Conservation (phyloP, 2,113 vertebrate genomes). For the Hippocampus mohnikei region DNA sequence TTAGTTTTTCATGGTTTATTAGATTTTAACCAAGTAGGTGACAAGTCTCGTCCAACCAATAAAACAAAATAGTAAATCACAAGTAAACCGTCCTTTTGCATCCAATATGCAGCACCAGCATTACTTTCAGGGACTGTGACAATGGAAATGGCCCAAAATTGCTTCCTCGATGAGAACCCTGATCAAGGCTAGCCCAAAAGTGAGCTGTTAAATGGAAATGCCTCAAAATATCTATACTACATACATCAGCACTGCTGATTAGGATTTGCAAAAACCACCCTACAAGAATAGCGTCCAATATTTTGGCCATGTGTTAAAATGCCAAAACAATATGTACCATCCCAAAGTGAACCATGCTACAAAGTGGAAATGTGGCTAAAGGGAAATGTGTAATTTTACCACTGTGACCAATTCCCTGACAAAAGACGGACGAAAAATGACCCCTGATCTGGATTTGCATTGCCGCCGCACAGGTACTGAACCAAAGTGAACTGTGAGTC, state of each 20-base stretch:
- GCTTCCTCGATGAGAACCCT: too few species aligned
- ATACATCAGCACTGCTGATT: background rate
- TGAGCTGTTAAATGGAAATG: too few species aligned
- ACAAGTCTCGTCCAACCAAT: background rate
- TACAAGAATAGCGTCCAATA: background rate
- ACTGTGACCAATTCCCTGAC: background rate
- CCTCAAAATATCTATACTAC: background rate
- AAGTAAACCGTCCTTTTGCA: background rate
- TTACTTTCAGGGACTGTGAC: background rate
- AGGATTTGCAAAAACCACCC: background rate
- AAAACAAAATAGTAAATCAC: background rate
- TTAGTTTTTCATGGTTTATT: background rate
- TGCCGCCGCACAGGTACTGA: background rate
- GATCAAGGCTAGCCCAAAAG: too few species aligned
- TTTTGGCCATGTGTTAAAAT: background rate
- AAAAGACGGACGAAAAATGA: background rate
- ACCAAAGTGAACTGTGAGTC: too few species aligned
- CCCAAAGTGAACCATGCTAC: too few species aligned
- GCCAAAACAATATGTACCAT: background rate
- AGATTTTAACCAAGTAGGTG: too few species aligned
- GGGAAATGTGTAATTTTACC: background rate
- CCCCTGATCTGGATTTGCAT: background rate
- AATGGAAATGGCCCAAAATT: background rate
- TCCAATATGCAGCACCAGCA: background rate
- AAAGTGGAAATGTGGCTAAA: too few species aligned